A percentile compares a stretch with the other conserved stretches of the same genome.
Evolutionary conservation across 2,797 vertebrate species (phyloP).

Genomic region (Telmatherina bonti): DNA sequence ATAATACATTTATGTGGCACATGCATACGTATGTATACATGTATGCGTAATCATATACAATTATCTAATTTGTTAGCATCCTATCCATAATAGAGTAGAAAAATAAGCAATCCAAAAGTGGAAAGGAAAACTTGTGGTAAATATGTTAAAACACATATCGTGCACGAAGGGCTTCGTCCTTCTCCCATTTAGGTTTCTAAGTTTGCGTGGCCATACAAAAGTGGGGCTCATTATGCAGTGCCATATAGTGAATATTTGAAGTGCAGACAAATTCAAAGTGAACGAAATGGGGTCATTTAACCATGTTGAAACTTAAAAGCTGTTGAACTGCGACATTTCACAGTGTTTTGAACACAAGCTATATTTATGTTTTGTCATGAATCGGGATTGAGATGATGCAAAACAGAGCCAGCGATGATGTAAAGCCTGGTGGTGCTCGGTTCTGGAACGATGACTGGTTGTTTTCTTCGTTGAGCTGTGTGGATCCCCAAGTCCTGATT

Average conservation of each 20-base stretch:
- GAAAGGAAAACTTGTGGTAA: not conserved
- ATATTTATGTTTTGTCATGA: not conserved
- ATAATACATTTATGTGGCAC: too few species aligned
- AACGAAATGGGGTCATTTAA: too few species aligned
- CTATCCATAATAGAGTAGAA: not conserved
- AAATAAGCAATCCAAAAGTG: not conserved
- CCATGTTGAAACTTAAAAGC: too few species aligned
- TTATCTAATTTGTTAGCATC: too few species aligned
- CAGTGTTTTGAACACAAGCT: too few species aligned
- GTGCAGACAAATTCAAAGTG: not conserved
- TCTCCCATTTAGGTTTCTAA: too few species aligned
- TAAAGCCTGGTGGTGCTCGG: not conserved
- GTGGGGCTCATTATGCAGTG: not conserved
- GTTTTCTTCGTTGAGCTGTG: not conserved
- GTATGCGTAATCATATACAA: too few species aligned
- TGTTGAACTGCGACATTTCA: too few species aligned
- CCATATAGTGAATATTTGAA: too few species aligned
- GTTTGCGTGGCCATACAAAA: not conserved
- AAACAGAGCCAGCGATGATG: not conserved
- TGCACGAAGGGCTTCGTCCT: too few species aligned
- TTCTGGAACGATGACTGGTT: not conserved
- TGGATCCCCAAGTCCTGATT: not conserved
- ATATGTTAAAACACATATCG: too few species aligned
- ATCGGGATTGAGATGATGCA: not conserved
- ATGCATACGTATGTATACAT: too few species aligned